Evolutionary conservation across 37 sponge, comb jelly and placozoan genomes (phyloP), one percentile per base, ranked within the genome.

Genomic region (Agelas oroides): DNA sequence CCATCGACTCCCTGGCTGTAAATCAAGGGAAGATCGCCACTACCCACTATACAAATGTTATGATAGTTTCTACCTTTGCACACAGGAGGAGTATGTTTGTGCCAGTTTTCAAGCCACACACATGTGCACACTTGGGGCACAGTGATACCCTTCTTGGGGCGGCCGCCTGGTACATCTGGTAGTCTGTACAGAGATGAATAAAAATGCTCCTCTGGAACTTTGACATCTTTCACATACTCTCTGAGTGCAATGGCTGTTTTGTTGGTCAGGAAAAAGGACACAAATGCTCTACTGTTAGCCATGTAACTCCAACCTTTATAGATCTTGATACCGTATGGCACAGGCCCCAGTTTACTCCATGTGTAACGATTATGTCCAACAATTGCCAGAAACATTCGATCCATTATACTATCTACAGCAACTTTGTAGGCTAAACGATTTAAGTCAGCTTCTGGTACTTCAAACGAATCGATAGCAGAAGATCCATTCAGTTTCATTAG

Each of bases 131-230:
- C n/a, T n/a, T n/a, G n/a, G 46, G 3, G 3, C 8, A 12, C 46
- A 8, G 46, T 8, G 3, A 46, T 8, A 46, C 6, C 3, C 6
- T 12, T 8, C 8, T 46, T 46, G 8, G 46, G 46, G 46, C 6
- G 46, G 8, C 81, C 81, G 52, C 81, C 81, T n/a, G 69, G 69
- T 3, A 67, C 58, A 3, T 70, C 70, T 55, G 70, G 35, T 46
- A 46, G 46, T 46, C 8, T 46, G 46, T 46, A 46, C 46, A 46
- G 3, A 8, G 46, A 46, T 46, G 13, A 3, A 57, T 16, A 76
- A 35, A 70, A 54, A 12, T 70, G 33, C 25, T 81, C 81, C 28
- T 81, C 81, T 3, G 81, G 81, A 36, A 70, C 56, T 67, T 35
- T 33, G 54, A 70, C 56, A 15, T 81, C 81, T n/a, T 68, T 54